Percentiles rank a stretch among this genome's conserved stretches.
Conservation (phyloP, 2,888 invertebrate genomes). For the Dioctria rufipes region DNA sequence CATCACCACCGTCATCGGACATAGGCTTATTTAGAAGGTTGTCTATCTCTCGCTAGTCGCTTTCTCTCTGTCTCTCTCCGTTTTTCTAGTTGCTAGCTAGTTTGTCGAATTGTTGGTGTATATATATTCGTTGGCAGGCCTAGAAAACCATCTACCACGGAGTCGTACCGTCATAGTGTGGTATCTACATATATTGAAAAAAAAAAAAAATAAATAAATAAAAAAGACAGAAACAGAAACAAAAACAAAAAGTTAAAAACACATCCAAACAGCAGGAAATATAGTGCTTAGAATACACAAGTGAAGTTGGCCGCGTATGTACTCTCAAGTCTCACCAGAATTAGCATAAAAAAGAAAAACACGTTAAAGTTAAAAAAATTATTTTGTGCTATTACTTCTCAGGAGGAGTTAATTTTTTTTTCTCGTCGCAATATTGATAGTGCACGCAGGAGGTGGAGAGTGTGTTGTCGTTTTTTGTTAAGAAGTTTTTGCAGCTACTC, state of each 20-base stretch:
- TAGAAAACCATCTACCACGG: neutral
- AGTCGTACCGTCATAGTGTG: neutral
- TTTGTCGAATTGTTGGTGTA: neutral
- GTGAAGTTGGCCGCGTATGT: slow-evolving; percentile 45
- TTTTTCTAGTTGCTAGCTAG: neutral
- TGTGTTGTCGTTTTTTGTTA: neutral
- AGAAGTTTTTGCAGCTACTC: neutral
- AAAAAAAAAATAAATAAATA: too few species aligned
- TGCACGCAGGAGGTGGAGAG: neutral
- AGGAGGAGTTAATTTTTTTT: neutral
- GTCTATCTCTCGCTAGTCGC: slow-evolving; percentile 20
- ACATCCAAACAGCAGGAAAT: slow-evolving; percentile 34
- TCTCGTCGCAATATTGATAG: neutral
- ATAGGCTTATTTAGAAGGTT: slow-evolving; percentile 10
- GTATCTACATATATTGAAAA: too few species aligned
- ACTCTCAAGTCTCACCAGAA: neutral
- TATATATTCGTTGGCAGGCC: slow-evolving; percentile 10
- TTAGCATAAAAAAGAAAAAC: slow-evolving; percentile 50
- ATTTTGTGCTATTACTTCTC: slow-evolving; percentile 44
- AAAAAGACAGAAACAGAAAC: too few species aligned
- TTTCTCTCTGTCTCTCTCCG: neutral
- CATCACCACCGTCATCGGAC: slow-evolving; percentile 24
- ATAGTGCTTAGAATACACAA: slow-evolving; percentile 43
- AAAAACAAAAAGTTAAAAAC: neutral
- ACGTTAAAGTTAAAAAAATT: slow-evolving; percentile 44